These are phyloP conservation scores for Cherax destructor DNA, from an alignment of 1,140 invertebrate species.

Conservation along the genomic window DNA sequence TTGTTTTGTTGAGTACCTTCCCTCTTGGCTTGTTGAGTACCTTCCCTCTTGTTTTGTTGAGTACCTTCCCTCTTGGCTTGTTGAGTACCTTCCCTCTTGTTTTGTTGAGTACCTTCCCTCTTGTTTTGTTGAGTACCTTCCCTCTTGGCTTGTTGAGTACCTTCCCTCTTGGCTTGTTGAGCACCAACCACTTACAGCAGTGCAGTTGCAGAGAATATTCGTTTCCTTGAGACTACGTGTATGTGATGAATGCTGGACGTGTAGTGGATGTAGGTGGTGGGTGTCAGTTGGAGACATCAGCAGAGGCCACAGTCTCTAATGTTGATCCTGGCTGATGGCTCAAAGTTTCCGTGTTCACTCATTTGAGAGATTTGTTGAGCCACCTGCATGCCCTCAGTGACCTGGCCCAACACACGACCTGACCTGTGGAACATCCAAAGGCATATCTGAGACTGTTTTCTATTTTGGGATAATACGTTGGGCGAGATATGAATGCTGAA, in stretches of 20 bases:
- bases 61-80: too few species aligned
- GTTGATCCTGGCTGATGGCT: conserved; percentile 13
- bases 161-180: too few species aligned
- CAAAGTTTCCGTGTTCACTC: conserved; percentile 3
- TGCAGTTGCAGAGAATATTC: not conserved
- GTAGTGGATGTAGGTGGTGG: not conserved
- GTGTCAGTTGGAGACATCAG: not conserved
- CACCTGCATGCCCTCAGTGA: conserved; percentile 31
- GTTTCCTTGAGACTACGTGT: not conserved
- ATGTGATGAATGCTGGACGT: not conserved
- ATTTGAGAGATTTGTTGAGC: conserved; percentile 4
- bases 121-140: too few species aligned
- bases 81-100: too few species aligned
- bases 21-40: too few species aligned
- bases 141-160: too few species aligned
- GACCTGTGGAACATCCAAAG: not conserved
- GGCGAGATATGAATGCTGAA: not conserved
- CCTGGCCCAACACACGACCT: conserved; percentile 26
- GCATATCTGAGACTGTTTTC: too few species aligned
- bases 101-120: too few species aligned
- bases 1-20: too few species aligned
- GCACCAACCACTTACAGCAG: too few species aligned
- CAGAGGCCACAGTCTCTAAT: conserved; percentile 31
- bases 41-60: too few species aligned
- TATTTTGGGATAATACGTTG: too few species aligned